phyloP scores from a whole-genome alignment of 2,888 invertebrate species.

The Eudasyphora cyanicolor region DNA sequence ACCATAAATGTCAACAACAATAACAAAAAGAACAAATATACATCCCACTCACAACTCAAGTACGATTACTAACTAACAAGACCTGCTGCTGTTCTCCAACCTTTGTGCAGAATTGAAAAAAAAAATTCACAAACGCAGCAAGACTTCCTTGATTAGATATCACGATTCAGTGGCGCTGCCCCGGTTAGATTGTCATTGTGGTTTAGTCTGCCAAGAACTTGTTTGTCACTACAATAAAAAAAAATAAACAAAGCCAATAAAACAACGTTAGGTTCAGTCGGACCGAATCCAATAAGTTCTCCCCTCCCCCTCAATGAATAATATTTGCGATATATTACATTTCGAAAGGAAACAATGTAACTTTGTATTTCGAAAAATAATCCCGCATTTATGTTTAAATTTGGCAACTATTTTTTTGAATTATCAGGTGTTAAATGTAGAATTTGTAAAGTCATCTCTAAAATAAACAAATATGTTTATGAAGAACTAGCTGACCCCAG shows the following conservation, averaged over 20 bases:
- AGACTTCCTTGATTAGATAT: constrained; percentile 62
- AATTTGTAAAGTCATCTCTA: no score
- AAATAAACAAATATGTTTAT: no score
- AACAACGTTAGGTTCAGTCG: not conserved
- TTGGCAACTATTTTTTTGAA: no score
- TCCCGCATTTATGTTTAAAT: no score
- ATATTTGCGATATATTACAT: no score
- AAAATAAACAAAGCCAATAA: not conserved
- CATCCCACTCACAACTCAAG: not conserved
- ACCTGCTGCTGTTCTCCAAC: constrained; percentile 53
- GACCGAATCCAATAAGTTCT: not conserved
- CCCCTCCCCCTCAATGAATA: no score
- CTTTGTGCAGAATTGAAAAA: constrained; percentile 51
- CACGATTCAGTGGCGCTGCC: not conserved
- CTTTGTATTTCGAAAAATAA: no score
- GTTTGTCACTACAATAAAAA: not conserved
- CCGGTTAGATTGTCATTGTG: not conserved
- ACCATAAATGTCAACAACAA: not conserved
- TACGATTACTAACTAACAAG: not conserved
- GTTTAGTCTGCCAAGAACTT: constrained; percentile 32
- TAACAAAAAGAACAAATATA: no score
- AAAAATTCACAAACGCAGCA: constrained; percentile 58
- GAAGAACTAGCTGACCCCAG: no score
- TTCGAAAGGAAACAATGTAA: no score
- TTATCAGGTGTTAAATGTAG: no score